Evolutionary conservation across 35 echinoderm and acorn worm genomes (phyloP).

Genomic region (Ptychodera flava): DNA sequence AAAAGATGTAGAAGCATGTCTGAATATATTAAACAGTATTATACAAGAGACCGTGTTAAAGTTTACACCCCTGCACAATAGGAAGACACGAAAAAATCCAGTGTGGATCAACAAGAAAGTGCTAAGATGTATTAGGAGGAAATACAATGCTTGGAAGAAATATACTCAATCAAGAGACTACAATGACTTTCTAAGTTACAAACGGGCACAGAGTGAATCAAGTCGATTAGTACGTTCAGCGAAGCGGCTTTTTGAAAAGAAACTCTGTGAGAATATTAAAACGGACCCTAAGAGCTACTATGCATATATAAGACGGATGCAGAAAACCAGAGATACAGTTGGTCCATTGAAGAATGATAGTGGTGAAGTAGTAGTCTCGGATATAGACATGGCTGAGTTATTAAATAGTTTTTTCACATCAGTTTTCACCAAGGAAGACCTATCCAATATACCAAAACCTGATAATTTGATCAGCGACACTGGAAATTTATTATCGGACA

Average conservation of each 20-base stretch:
- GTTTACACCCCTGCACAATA: constrained; percentile 17
- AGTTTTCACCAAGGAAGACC: constrained; percentile 27
- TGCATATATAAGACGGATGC: constrained; percentile 19
- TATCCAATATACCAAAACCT: neutral
- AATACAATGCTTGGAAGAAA: constrained; percentile 27
- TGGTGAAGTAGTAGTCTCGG: constrained; percentile 3
- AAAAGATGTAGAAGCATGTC: neutral
- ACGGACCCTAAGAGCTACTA: constrained; percentile 25
- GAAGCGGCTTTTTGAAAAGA: constrained; percentile 21
- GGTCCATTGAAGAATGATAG: constrained; percentile 17
- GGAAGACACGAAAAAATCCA: constrained; percentile 4
- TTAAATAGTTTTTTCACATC: constrained; percentile 24
- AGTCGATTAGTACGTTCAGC: constrained; percentile 7
- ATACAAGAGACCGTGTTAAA: neutral
- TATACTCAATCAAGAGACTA: constrained; percentile 9
- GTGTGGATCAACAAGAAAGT: constrained; percentile 34
- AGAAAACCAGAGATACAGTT: constrained; percentile 23
- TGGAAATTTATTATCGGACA: neutral
- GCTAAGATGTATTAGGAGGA: constrained; percentile 9
- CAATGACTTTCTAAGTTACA: constrained; percentile 5
- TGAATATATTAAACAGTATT: neutral
- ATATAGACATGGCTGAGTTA: constrained; percentile 9
- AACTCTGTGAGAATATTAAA: constrained; percentile 24
- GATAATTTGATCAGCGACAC: neutral
- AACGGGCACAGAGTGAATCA: constrained; percentile 7